These are phyloP conservation scores for Oligia strigilis DNA, from an alignment of 2,888 invertebrate species.

Conservation along the genomic window DNA sequence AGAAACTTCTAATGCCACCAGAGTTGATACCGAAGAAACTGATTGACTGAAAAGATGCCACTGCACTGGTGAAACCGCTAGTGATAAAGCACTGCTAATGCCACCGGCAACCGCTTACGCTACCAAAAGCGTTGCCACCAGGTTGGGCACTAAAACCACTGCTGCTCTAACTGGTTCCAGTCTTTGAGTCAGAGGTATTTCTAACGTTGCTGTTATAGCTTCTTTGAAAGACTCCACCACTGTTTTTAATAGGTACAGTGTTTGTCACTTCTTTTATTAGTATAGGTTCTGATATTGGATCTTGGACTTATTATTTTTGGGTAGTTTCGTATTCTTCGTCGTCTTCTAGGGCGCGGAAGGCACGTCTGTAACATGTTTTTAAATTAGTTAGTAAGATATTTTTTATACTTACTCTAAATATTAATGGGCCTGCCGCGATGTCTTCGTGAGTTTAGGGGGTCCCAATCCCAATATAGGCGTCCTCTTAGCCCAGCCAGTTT, in stretches of 20 bases:
- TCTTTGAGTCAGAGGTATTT: not conserved
- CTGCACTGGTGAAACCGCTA: not conserved
- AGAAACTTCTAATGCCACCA: not conserved
- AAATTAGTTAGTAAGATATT: not conserved
- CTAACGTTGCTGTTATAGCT: not conserved
- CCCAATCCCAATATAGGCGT: not conserved
- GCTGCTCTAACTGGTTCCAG: not conserved
- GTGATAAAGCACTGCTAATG: not conserved
- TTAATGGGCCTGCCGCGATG: not conserved
- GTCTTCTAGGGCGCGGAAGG: constrained; percentile 1
- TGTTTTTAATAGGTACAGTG: not conserved
- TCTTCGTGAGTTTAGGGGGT: not conserved
- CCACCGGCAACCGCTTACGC: not conserved
- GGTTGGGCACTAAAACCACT: not conserved
- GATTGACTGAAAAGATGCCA: not conserved
- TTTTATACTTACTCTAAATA: too few relatives aligned
- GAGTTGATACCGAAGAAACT: not conserved
- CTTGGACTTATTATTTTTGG: not conserved
- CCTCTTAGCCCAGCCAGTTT: not conserved
- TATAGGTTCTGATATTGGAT: not conserved
- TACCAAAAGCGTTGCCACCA: not conserved
- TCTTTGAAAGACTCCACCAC: not conserved
- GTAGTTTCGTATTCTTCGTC: constrained; percentile 12
- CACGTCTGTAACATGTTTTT: constrained; percentile 30
- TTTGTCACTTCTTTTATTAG: not conserved